Percentiles rank a stretch among this genome's conserved stretches.
Conservation (phyloP, 2,113 vertebrate species). For the Prionailurus viverrinus region DNA sequence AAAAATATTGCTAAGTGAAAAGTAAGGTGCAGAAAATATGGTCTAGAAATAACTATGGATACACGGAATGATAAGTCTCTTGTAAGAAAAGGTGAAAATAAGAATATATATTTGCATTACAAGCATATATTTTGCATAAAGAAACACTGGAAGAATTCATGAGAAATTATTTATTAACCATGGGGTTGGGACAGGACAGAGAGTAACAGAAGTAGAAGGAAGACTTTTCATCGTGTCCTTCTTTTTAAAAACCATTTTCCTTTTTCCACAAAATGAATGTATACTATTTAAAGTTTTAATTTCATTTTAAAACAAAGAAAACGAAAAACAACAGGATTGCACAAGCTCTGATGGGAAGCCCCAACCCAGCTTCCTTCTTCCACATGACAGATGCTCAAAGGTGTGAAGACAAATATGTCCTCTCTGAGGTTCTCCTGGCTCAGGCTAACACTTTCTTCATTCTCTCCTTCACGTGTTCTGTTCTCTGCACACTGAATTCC, state of each 20-base stretch:
- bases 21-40: not conserved
- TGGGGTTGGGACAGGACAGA: not conserved
- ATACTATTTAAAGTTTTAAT: not conserved
- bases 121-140: not conserved
- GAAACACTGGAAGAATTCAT: not conserved
- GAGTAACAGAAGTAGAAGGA: not conserved
- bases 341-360: not conserved
- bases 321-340: not conserved
- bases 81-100: not conserved
- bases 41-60: not conserved
- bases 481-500: not conserved
- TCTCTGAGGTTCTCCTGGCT: not conserved
- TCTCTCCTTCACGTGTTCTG: not conserved
- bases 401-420: not conserved
- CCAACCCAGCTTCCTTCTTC: not conserved
- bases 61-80: not conserved
- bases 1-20: not conserved
- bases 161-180: not conserved
- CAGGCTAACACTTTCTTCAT: not conserved
- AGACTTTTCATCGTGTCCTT: not conserved
- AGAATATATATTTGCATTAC: not conserved
- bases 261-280: not conserved
- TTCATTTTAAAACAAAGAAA: conserved; percentile 50
- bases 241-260: not conserved
- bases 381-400: not conserved